phyloP scores from a whole-genome alignment of 2,113 vertebrate genomes.

The Xenopus laevis region DNA sequence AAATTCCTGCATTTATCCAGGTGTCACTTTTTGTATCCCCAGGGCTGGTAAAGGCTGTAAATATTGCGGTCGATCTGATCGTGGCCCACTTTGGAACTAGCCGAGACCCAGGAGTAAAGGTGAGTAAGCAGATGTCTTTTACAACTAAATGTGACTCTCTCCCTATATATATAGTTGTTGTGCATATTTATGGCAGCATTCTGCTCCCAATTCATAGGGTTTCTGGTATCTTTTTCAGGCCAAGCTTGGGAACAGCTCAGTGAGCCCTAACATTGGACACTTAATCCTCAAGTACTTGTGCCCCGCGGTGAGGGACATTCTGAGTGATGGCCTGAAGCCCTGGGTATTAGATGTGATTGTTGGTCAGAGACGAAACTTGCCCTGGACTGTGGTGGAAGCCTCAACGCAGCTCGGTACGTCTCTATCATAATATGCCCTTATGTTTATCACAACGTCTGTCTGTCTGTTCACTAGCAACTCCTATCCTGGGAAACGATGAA shows the following conservation, averaged over 20 bases:
- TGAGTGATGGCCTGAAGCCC: constrained; percentile 88
- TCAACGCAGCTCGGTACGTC: constrained; percentile 84
- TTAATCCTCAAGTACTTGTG: constrained; percentile 95
- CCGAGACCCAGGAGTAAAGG: too few species aligned
- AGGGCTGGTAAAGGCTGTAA: too few species aligned
- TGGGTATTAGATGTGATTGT: constrained; percentile 90
- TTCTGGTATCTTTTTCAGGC: constrained; percentile 63
- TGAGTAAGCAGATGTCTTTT: too few species aligned
- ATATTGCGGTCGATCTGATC: too few species aligned
- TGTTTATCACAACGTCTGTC: too few species aligned
- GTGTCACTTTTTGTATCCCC: too few species aligned
- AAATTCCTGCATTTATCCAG: too few species aligned
- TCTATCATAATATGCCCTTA: neutral
- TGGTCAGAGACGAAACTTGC: constrained; percentile 85
- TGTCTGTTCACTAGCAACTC: too few species aligned
- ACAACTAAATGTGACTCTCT: too few species aligned
- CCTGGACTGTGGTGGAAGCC: constrained; percentile 92
- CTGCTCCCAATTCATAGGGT: neutral
- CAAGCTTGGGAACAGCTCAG: constrained; percentile 93
- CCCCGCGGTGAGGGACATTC: constrained; percentile 81
- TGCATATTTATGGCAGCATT: neutral
- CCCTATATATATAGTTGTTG: too few species aligned
- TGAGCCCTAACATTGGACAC: constrained; percentile 94
- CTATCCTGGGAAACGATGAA: too few species aligned
- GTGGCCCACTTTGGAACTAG: too few species aligned